Base-by-base conservation (phyloP, 2,888 invertebrate species). In the Nysson spinosus region DNA sequence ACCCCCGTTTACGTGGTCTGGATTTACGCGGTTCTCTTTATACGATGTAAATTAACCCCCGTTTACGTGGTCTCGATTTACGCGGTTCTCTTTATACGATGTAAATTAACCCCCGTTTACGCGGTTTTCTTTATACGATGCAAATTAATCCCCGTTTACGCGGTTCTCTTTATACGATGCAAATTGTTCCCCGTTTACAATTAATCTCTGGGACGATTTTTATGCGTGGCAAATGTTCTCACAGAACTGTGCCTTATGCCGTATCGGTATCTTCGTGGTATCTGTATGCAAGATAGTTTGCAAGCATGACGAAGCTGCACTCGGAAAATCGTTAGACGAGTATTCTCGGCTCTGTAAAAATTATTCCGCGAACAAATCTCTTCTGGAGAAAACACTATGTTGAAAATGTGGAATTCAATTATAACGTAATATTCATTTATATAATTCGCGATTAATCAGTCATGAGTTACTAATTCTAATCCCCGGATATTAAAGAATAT, bases 271-370 rank as follows among this genome's bases (percentile, higher is more conserved):
- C 55, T 24, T 2, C 5, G 51, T 6, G 22, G 43, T 28, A 55
- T 14, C 20, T 28, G 22, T 2, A 14, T 35, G 51, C 57, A 62
- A 69, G 77, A 81, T 83, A 82, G 82, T 82, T 82, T 83, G 82
- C 79, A 75, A 82, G 82, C 72, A 81, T 83, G 83, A 83, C 81
- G 81, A 81, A 77, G 82, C 83, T 77, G 56, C 71, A 68, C 77
- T 72, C 64, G 64, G 58, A 62, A 73, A 79, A 79, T 83, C 80
- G 81, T 82, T 82, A 81, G 75, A 70, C 67, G 66, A 58, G 72
- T 79, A 81, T 81, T 81, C 74, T 79, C 68, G 65, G 71, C 70
- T 52, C 52, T 16, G 47, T 35, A 56, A 66, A 68, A 68, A 63
- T 75, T 62, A 56, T 60, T 61, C 19, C 7, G 16, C 12, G 14